Conservation (phyloP, 2,113 vertebrate species). For the Varanus salvator region DNA sequence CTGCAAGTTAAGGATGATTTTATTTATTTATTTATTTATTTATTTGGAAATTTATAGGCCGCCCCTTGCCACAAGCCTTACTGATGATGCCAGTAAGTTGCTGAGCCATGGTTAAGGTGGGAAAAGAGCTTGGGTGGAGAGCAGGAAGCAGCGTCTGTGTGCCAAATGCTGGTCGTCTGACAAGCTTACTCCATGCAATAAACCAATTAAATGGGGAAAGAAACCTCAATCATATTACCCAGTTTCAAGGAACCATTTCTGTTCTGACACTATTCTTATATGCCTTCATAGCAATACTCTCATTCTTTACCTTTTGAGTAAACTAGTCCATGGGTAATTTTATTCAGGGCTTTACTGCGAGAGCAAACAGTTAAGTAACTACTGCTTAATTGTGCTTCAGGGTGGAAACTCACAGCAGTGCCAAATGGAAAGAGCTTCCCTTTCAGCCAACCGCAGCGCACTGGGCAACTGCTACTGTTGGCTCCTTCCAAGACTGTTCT, state of each 20-base stretch:
- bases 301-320: background rate
- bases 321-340: background rate
- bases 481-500: background rate
- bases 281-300: background rate
- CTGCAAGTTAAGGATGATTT: background rate
- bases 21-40: too few species aligned
- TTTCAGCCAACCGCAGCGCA: background rate
- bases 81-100: background rate
- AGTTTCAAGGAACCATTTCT: background rate
- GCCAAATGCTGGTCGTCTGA: background rate
- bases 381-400: slow-evolving; percentile 4
- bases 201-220: background rate
- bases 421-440: background rate
- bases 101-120: background rate
- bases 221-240: background rate
- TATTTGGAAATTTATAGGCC: too few species aligned
- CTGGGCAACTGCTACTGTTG: background rate
- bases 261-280: background rate
- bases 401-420: background rate
- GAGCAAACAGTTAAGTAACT: background rate
- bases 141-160: background rate
- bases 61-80: too few species aligned
- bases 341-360: background rate
- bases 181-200: background rate
- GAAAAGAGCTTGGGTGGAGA: background rate